These are phyloP conservation scores for Tursiops truncatus DNA, from an alignment of 2,113 vertebrate species.

Conservation along the genomic window DNA sequence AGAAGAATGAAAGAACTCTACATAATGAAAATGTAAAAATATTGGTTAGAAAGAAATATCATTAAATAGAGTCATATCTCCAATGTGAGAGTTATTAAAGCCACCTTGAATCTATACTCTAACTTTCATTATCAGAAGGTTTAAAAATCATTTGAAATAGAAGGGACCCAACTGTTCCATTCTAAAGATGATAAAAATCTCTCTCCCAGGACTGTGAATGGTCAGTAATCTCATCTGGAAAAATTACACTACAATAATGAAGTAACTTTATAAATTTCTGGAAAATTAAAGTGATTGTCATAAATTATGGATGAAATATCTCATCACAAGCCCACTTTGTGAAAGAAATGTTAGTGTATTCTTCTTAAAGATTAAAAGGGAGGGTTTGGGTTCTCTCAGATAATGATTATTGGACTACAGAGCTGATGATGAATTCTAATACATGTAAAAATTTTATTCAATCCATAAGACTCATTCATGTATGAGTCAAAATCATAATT, in stretches of 20 bases:
- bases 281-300: neutral
- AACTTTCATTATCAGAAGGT: neutral
- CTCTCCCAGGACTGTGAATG: neutral
- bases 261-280: neutral
- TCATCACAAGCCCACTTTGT: neutral
- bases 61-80: neutral
- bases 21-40: neutral
- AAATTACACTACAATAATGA: neutral
- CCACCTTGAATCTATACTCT: neutral
- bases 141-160: constrained; percentile 11
- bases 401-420: neutral
- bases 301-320: neutral
- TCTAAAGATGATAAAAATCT: neutral
- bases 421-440: neutral
- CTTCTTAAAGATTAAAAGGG: neutral
- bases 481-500: neutral
- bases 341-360: neutral
- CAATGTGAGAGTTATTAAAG: neutral
- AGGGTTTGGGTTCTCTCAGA: neutral
- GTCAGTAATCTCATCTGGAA: neutral
- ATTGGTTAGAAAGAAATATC: neutral
- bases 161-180: neutral
- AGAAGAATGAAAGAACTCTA: neutral
- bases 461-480: neutral
- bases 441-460: neutral